Conservation (phyloP, 2,888 invertebrate species). For the Copidosoma aretas region DNA sequence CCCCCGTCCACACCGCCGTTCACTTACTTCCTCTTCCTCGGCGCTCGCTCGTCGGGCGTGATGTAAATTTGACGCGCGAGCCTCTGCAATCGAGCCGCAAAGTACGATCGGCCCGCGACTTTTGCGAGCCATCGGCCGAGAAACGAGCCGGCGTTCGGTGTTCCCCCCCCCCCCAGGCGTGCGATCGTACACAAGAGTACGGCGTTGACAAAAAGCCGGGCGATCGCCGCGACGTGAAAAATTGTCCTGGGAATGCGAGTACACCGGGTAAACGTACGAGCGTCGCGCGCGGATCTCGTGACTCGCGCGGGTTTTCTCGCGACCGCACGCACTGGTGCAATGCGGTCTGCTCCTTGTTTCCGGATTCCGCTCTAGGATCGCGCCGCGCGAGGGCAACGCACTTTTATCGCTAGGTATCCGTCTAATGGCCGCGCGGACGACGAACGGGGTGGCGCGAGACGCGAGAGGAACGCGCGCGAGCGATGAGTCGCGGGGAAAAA, state of each 20-base stretch:
- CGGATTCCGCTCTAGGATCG: background rate
- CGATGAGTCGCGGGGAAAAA: conserved; percentile 12
- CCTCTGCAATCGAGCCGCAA: conserved; percentile 35
- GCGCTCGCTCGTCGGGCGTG: conserved; percentile 16
- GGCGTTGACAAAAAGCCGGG: background rate
- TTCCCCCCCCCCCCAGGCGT: no score
- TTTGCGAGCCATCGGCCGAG: no score
- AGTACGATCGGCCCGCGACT: background rate
- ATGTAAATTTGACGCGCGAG: conserved; percentile 27
- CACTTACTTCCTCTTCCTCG: no score
- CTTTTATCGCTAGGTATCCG: conserved; percentile 39
- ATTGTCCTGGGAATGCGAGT: background rate
- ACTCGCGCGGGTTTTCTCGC: conserved; percentile 1
- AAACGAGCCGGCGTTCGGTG: no score
- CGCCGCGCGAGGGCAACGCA: conserved; percentile 48
- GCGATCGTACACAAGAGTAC: background rate
- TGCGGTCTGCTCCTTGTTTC: background rate
- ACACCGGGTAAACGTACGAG: conserved; percentile 10
- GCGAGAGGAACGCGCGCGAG: conserved; percentile 28
- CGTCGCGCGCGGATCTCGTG: conserved; percentile 19
- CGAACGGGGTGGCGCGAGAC: background rate
- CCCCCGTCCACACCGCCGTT: no score
- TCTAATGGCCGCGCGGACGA: conserved; percentile 50
- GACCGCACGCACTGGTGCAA: conserved; percentile 7
- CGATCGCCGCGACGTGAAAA: no score